Base-by-base conservation (phyloP, 1,140 invertebrate genomes). In the Amphibalanus amphitrite region DNA sequence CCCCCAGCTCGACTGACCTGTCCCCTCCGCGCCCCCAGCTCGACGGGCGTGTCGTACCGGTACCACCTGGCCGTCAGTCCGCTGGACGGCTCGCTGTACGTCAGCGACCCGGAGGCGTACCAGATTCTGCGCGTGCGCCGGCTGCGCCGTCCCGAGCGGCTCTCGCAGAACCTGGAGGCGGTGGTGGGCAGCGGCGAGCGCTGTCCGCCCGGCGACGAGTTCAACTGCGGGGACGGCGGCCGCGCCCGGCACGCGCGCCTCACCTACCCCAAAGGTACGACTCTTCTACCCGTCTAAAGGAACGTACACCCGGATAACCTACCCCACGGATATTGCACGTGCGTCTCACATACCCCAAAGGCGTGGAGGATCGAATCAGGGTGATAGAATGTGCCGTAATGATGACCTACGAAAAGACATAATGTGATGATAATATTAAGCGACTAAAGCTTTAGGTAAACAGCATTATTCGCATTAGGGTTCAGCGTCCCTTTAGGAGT, bases 41-140 rank as follows among this genome's bases (percentile, higher is more conserved):
- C 93, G 17, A 93, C 92, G 0, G 83, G 90, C 74, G 93, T 96
- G 0, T 94, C 93, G 0, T 96, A 97, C 81, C 90, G 95, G 70
- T 96, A 97, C 79, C 94, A 95, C 82, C 91, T 98, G 84, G 92
- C 93, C 0, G 82, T 97, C 28, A 95, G 92, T 77, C 93, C 95
- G 0, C 83, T 96, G 17, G 92, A 97, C 80, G 93, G 93, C n/a
- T 87, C 88, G 0, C 83, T 98, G 0, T 97, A 94, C 80, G 93
- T 97, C 70, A 95, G 93, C 0, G 93, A 97, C 80, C 93, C 92
- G 0, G 93, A 96, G 81, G 93, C 90, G 0, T 91, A 96, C 79
- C 91, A 94, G 79, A 95, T 97, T 71, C 90, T 97, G 29, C 86
- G 89, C 67, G 91, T 97, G 0, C 86, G 91, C 67, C 65, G 28